Evolutionary conservation across 2,888 invertebrate genomes (phyloP).

Genomic region (Melanchra persicariae): DNA sequence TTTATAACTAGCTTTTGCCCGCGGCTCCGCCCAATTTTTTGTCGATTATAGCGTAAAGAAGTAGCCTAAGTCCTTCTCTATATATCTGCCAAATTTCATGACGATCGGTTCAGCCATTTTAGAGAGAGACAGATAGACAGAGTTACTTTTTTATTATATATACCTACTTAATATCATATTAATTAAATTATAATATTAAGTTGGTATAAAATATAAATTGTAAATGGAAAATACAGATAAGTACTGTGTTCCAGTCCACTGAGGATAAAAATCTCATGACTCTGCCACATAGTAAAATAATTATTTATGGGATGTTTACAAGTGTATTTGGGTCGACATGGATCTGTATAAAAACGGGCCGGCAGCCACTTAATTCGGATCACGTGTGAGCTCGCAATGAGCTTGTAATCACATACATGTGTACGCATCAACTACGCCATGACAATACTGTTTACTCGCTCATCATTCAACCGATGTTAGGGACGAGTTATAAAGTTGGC

Average conservation of each 20-base stretch:
- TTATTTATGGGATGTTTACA: slow-evolving; percentile 63
- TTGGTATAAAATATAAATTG: too few relatives aligned
- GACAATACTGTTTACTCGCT: slow-evolving; percentile 64
- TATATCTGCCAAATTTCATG: too few relatives aligned
- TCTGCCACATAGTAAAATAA: slow-evolving; percentile 34
- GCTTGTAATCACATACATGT: slow-evolving; percentile 76
- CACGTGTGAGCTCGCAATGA: slow-evolving; percentile 78
- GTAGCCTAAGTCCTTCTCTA: too few relatives aligned
- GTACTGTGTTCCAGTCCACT: background rate
- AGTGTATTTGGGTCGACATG: slow-evolving; percentile 75
- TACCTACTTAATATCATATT: too few relatives aligned
- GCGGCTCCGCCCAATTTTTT: too few relatives aligned
- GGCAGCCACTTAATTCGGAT: slow-evolving; percentile 78
- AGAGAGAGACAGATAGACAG: too few relatives aligned
- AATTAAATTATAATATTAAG: too few relatives aligned
- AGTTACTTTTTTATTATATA: too few relatives aligned
- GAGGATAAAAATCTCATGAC: slow-evolving; percentile 1
- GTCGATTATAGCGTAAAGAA: too few relatives aligned
- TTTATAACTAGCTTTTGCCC: too few relatives aligned
- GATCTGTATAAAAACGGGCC: slow-evolving; percentile 77
- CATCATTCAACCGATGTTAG: slow-evolving; percentile 48
- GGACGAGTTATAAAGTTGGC: background rate
- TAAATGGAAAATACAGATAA: background rate
- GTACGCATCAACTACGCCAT: slow-evolving; percentile 65
- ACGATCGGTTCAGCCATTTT: too few relatives aligned